Percentiles rank a stretch among this genome's conserved stretches.
phyloP scores from a whole-genome alignment of 2,113 vertebrate genomes.

The Jaculus jaculus region DNA sequence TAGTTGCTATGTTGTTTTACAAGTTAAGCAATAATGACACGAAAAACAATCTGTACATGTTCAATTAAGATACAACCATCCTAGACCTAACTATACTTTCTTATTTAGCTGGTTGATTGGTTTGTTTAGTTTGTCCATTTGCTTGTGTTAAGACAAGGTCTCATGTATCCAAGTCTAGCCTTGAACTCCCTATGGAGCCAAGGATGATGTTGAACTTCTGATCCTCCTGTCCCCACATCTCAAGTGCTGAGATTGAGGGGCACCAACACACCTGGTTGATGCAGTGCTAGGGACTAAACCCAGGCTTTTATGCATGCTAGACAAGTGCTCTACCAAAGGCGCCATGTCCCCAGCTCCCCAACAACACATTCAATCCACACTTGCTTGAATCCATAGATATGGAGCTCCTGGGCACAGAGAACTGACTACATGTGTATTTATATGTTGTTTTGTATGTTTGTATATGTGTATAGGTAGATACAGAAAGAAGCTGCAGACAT shows the following conservation, averaged over 20 bases:
- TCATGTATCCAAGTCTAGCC: neutral
- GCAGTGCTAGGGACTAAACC: neutral
- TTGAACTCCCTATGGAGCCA: neutral
- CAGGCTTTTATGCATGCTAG: neutral
- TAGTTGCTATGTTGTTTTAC: neutral
- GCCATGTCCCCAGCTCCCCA: neutral
- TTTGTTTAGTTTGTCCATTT: too few relatives aligned
- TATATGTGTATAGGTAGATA: neutral
- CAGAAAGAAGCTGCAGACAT: neutral
- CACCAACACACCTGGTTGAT: too few relatives aligned
- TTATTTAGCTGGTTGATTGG: neutral
- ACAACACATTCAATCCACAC: neutral
- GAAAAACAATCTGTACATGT: neutral
- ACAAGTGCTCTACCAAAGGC: neutral
- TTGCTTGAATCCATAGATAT: neutral
- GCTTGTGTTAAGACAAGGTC: neutral
- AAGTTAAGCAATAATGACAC: neutral
- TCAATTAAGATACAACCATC: neutral
- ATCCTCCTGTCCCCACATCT: neutral
- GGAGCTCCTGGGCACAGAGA: neutral
- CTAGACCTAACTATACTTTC: neutral
- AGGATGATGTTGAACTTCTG: neutral
- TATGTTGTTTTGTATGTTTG: neutral
- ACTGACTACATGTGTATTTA: neutral
- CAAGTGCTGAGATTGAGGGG: neutral